Conservation (phyloP, 2,888 invertebrate species). For the Cheilosia grossa region DNA sequence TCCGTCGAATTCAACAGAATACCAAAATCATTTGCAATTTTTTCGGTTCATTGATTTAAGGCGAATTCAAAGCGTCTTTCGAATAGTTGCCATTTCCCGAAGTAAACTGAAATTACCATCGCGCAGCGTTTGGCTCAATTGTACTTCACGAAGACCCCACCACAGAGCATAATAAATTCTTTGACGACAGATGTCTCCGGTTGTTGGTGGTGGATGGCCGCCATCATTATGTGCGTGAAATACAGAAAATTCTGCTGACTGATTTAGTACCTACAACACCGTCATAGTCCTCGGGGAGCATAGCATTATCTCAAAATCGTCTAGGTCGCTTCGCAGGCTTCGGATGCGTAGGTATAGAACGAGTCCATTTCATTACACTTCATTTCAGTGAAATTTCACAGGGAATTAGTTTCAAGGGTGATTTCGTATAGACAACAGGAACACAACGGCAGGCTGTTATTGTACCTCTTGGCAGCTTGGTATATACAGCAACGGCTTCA, state of each 20-base stretch:
- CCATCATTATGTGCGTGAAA: constrained; percentile 58
- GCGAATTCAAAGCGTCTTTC: constrained; percentile 29
- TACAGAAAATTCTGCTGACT: constrained; percentile 50
- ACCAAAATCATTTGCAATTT: constrained; percentile 38
- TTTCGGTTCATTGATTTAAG: constrained; percentile 58
- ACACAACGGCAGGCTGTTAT: background rate
- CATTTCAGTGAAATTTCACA: constrained; percentile 65
- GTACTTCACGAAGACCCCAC: constrained; percentile 30
- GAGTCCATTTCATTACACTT: constrained; percentile 61
- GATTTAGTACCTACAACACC: constrained; percentile 44
- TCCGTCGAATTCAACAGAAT: background rate
- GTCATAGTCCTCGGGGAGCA: constrained; percentile 5
- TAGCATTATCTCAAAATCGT: constrained; percentile 34
- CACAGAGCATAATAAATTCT: constrained; percentile 53
- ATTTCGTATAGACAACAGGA: constrained; percentile 16
- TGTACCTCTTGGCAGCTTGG: constrained; percentile 28
- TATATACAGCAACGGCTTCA: constrained; percentile 50
- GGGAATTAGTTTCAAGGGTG: constrained; percentile 68
- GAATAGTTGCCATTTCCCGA: background rate
- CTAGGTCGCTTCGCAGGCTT: constrained; percentile 1
- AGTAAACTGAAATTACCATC: background rate
- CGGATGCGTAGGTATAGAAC: constrained; percentile 7
- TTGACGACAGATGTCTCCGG: constrained; percentile 48
- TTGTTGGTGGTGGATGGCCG: constrained; percentile 5
- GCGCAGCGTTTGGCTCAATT: constrained; percentile 28